Percentiles rank a stretch among this genome's conserved stretches.
Conservation (phyloP, 2,113 vertebrate genomes). For the Empidonax traillii region DNA sequence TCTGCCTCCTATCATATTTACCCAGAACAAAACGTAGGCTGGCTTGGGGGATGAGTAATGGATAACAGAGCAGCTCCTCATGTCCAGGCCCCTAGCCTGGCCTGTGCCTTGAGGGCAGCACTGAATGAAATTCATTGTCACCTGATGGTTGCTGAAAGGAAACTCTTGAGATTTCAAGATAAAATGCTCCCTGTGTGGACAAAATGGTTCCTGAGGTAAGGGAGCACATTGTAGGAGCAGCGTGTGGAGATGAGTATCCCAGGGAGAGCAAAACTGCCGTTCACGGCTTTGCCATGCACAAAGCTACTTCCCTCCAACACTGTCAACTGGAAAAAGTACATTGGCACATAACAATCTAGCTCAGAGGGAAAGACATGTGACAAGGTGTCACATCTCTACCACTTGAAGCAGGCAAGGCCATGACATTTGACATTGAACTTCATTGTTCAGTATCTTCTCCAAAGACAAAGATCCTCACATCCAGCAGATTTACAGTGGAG, state of each 20-base stretch:
- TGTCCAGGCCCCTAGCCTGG: not conserved
- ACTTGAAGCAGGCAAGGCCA: not conserved
- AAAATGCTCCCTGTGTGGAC: not conserved
- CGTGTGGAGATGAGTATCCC: accelerated
- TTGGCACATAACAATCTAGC: not conserved
- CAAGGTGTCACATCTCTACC: not conserved
- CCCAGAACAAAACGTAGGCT: not conserved
- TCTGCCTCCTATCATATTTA: not conserved
- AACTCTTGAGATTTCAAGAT: not conserved
- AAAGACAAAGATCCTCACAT: not conserved
- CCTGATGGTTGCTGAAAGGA: not conserved
- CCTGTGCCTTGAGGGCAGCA: not conserved
- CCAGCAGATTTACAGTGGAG: not conserved
- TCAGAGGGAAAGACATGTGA: not conserved
- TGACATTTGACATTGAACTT: accelerated
- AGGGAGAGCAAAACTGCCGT: not conserved
- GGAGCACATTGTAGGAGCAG: not conserved
- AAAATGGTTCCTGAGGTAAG: not conserved
- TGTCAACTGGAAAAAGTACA: not conserved
- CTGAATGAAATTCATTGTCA: not conserved
- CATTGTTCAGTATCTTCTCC: not conserved
- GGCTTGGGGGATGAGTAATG: not conserved
- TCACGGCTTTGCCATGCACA: not conserved
- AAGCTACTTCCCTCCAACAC: not conserved
- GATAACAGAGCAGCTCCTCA: slow-evolving; percentile 8